phyloP scores from a whole-genome alignment of 2,113 vertebrate genomes.

The Anas platyrhynchos region DNA sequence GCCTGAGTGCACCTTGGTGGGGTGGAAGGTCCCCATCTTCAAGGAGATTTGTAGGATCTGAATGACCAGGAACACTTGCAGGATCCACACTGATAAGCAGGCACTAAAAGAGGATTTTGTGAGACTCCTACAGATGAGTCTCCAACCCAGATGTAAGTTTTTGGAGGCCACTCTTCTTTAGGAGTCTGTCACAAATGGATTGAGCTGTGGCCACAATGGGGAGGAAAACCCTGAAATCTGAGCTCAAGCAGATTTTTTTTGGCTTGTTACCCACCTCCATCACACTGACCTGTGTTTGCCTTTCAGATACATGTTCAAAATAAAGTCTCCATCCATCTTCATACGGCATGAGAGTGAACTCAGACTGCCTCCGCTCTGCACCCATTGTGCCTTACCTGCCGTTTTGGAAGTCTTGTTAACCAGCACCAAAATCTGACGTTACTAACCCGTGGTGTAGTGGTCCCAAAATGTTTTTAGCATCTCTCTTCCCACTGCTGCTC shows the following conservation, averaged over 20 bases:
- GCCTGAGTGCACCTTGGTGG: not conserved
- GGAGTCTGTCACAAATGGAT: not conserved
- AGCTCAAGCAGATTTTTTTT: not conserved
- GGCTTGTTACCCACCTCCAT: not conserved
- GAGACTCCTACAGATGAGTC: not conserved
- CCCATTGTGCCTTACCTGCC: not conserved
- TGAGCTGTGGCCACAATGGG: not conserved
- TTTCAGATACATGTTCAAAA: not conserved
- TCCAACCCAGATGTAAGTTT: not conserved
- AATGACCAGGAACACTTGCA: not conserved
- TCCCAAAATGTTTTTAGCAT: not conserved
- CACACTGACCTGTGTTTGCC: not conserved
- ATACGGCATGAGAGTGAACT: not conserved
- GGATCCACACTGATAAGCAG: not conserved
- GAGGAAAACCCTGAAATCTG: not conserved
- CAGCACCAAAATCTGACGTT: not conserved
- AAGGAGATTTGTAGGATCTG: not conserved
- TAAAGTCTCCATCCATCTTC: not conserved
- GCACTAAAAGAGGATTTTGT: not conserved
- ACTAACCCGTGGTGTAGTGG: not conserved
- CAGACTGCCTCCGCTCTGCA: not conserved
- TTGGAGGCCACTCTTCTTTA: not conserved
- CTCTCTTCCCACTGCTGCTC: not conserved
- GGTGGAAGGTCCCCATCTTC: not conserved
- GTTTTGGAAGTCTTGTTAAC: not conserved